Evolutionary conservation across 2,797 vertebrate species (phyloP), one percentile per base, ranked within the genome.

Genomic region (Synanceia verrucosa): DNA sequence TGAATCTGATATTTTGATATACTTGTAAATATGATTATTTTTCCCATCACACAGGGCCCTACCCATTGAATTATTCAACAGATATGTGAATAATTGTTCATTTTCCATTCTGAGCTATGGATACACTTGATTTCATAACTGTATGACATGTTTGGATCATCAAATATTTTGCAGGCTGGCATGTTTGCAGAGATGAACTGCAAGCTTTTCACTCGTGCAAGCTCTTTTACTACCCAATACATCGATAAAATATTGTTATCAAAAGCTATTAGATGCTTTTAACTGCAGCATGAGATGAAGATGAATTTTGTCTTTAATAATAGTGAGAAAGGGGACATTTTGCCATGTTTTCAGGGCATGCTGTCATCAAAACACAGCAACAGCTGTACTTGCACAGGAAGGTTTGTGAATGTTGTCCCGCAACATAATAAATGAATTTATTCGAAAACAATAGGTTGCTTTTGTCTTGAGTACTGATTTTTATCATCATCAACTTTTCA

Each of bases 331-430:
- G 26, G n/a, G 59, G 46, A 70, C 24, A 44, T 84, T 78, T 72
- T 77, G 73, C 50, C 70, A 74, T 70, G 66, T 87, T 87, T 87
- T 88, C 88, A 85, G 80, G 86, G 59, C 73, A 62, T 48, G 76
- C 57, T 87, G 82, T 84, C 64, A 18, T 79, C 67, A 72, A 34
- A 66, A 66, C 16, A 21, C 72, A 70, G 79, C 76, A 70, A 78
- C 72, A 79, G 63, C 63, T 86, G 65, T 81, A 81, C 79, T 87
- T 91, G 80, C 84, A 90, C 88, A 92, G 68, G 75, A 80, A 80
- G 82, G 76, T 91, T 91, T 93, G 91, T 91, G 92, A 89, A 93
- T 89, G 85, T 86, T 90, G 84, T 87, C 80, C 85, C 83, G 89
- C 85, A 85, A 81, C 82, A 88, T 84, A 89, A 92, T 91, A 92